Evolutionary conservation across 2,888 invertebrate genomes (phyloP).

Genomic region (Callyntrura sp.): DNA sequence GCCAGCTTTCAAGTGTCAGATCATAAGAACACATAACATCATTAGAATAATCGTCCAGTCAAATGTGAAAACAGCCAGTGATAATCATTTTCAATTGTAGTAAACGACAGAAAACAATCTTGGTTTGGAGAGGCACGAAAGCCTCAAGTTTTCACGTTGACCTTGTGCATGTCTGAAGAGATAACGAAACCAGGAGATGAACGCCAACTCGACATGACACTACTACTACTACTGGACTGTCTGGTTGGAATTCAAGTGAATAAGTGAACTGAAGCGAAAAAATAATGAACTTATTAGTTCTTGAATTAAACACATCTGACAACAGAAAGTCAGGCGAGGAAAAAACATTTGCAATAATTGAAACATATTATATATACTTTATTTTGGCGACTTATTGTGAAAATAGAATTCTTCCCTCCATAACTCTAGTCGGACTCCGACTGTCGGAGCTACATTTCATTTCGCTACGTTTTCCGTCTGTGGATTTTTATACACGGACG

Average conservation of each 20-base stretch:
- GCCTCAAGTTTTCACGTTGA: conserved; percentile 25
- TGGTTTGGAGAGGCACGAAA: conserved; percentile 20
- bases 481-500: no score
- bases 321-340: neutral
- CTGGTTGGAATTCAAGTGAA: conserved; percentile 15
- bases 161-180: neutral
- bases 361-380: no score
- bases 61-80: conserved; percentile 38
- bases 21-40: neutral
- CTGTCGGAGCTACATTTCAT: no score
- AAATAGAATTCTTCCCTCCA: no score
- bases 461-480: no score
- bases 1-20: no score
- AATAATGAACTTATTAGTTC: conserved; percentile 36
- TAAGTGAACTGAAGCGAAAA: conserved; percentile 31
- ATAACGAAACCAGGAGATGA: neutral
- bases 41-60: conserved; percentile 42
- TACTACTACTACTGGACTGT: neutral
- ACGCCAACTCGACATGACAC: conserved; percentile 50
- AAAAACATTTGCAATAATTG: conserved; percentile 23
- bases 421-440: no score
- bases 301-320: neutral
- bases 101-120: neutral
- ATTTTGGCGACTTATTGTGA: no score
- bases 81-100: conserved; percentile 37